Base-by-base conservation (phyloP, 2,888 invertebrate genomes). In the Heteromyza rotundicornis region DNA sequence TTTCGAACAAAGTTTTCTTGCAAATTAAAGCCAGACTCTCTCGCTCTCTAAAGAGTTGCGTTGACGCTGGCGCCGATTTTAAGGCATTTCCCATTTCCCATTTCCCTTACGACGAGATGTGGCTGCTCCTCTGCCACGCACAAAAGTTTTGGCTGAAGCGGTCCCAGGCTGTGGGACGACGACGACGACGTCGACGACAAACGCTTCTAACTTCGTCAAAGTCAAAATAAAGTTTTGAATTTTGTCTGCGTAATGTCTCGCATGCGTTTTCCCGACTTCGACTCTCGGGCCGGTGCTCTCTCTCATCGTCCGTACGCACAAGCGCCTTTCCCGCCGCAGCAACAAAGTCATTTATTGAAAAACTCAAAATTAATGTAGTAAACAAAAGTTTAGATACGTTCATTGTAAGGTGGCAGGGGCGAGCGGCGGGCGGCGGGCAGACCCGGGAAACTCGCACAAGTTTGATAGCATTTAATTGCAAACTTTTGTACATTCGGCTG, bases 391-490 rank as follows among this genome's bases (percentile, higher is more conserved):
- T 59, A 52, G 57, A 61, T 47, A 22, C n/a, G n/a, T 44, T 40
- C 36, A 20, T 2, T 27, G 40, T 10, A 24, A 24, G 49, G n/a
- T n/a, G 40, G 3, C 12, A n/a, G 8, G 40, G 16, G 40, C 3
- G 40, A 40, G 40, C 40, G 40, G 40, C 40, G 40, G 16, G 27
- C 47, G 22, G n/a, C 10, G 7, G n/a, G 40, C n/a, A 40, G 40
- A 3, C 7, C 10, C 47, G 14, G 47, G 10, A 17, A 47, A 47
- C 7, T 47, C 47, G 47, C 47, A 64, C 66, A 70, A 72, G 60
- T 69, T 71, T 67, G 64, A 60, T 55, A 60, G 60, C 60, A 65
- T 64, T 70, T 69, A 70, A 70, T 70, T 70, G 69, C 60, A 60
- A 68, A 67, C 63, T 68, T 68, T 65, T 59, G 59, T 63, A 51